Conservation (phyloP, 2,113 vertebrate genomes). For the Corvus cornix region DNA sequence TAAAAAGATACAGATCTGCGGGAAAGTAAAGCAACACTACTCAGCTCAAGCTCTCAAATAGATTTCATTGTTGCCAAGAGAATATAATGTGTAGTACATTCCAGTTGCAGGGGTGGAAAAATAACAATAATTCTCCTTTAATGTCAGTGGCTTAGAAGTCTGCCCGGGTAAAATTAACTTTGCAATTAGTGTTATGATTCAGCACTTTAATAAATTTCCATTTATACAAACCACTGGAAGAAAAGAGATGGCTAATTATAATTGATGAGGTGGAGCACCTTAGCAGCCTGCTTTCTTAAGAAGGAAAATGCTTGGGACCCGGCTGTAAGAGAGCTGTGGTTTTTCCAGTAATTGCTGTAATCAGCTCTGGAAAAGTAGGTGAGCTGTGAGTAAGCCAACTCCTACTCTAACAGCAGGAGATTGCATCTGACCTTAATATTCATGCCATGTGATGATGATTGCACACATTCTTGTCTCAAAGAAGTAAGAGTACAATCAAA, state of each 20-base stretch:
- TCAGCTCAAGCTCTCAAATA: not conserved
- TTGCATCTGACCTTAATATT: slow-evolving; percentile 38
- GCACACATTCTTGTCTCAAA: not conserved
- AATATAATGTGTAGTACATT: not conserved
- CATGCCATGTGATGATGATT: not conserved
- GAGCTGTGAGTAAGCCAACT: slow-evolving; percentile 45
- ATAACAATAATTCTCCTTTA: not conserved
- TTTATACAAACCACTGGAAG: slow-evolving; percentile 40
- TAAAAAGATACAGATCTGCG: not conserved
- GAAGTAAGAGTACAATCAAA: not conserved
- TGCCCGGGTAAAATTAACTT: slow-evolving; percentile 56
- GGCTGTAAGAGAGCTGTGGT: not conserved
- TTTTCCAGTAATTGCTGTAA: slow-evolving; percentile 57
- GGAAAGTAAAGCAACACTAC: not conserved
- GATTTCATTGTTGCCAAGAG: slow-evolving; percentile 15
- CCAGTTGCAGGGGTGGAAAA: not conserved
- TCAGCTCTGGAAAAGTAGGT: slow-evolving; percentile 50
- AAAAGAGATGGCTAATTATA: slow-evolving; percentile 58
- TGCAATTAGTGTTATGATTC: slow-evolving; percentile 48
- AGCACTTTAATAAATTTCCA: slow-evolving; percentile 36
- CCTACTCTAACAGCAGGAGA: slow-evolving; percentile 37
- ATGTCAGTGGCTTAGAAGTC: not conserved
- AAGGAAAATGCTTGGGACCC: not conserved
- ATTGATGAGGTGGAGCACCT: slow-evolving; percentile 38
- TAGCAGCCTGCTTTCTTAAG: slow-evolving; percentile 5